Evolutionary conservation across 2,888 invertebrate genomes (phyloP), one percentile per base, ranked within the genome.

Genomic region (Eilema depressum): DNA sequence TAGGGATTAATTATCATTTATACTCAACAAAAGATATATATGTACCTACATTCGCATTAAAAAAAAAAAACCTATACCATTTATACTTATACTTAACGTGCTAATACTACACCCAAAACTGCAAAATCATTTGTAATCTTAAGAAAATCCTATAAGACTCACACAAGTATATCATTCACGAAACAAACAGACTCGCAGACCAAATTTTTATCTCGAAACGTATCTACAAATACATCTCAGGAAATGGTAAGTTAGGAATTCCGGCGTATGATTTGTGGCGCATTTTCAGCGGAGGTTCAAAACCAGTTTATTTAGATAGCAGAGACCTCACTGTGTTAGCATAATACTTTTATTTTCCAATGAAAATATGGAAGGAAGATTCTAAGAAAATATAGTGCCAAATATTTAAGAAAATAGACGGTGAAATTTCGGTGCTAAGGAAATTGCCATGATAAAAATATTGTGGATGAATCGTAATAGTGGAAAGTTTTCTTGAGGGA

Each of bases 181-280:
- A 70, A 73, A 81, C 80, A 79, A 76, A 78, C 78, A 73, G 28
- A 53, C 63, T 20, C n/a, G 14, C 63, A 57, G 3, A 72, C 69
- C 73, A 75, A 63, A 66, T 74, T 66, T 74, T 66, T 65, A 68
- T 68, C 71, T 66, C 23, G 63, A 70, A 73, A 64, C 70, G 77
- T 81, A 79, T 69, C 76, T 70, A 62, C 61, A 75, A 60, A 75
- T 69, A 93, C 87, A 89, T 70, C 63, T 70, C 81, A 82, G 88
- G 88, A 89, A 86, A 70, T 81, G 93, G 94, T 94, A 95, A 95
- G 92, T 95, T 95, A 96, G 96, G 96, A 96, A 96, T 96, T 96
- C 96, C 96, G 96, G 92, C 88, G 78, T 91, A 95, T 96, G 96
- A 96, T 96, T 96, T 96, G 96, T 96, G 93, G 92, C 88, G 75